Evolutionary conservation across 1,140 invertebrate genomes (phyloP).

Genomic region (Branchinecta lynchi): DNA sequence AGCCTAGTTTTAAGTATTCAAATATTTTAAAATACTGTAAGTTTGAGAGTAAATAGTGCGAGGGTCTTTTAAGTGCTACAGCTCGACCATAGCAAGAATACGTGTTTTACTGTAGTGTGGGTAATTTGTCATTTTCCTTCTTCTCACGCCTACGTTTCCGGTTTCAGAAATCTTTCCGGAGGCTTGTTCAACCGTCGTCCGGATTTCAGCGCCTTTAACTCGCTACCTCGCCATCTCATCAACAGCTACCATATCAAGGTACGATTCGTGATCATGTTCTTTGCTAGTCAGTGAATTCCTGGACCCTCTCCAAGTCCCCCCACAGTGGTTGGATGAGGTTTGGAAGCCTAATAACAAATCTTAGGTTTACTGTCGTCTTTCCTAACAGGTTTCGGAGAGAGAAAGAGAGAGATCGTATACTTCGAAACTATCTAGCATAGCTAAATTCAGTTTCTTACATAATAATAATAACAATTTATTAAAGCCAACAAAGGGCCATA

Average conservation of each 20-base stretch:
- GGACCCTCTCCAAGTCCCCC: background rate
- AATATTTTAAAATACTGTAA: too few species aligned
- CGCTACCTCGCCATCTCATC: constrained; percentile 78
- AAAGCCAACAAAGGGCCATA: too few species aligned
- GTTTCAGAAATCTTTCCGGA: constrained; percentile 32
- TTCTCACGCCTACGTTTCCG: constrained; percentile 10
- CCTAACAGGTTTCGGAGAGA: too few species aligned
- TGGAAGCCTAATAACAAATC: background rate
- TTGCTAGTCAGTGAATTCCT: background rate
- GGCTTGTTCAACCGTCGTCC: constrained; percentile 73
- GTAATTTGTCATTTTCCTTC: background rate
- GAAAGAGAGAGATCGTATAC: too few species aligned
- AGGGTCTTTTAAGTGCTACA: too few species aligned
- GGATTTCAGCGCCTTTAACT: constrained; percentile 89
- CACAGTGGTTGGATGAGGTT: background rate
- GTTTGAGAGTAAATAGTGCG: too few species aligned
- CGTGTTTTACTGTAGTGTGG: background rate
- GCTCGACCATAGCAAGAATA: too few species aligned
- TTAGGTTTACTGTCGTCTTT: too few species aligned
- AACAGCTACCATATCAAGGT: constrained; percentile 99
- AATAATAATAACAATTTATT: too few species aligned
- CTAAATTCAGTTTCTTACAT: too few species aligned
- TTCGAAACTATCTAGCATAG: too few species aligned
- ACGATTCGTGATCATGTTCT: constrained; percentile 30
- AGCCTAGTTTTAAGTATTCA: too few species aligned